Conservation (phyloP, 2,888 invertebrate genomes). For the Electrophaes corylata region DNA sequence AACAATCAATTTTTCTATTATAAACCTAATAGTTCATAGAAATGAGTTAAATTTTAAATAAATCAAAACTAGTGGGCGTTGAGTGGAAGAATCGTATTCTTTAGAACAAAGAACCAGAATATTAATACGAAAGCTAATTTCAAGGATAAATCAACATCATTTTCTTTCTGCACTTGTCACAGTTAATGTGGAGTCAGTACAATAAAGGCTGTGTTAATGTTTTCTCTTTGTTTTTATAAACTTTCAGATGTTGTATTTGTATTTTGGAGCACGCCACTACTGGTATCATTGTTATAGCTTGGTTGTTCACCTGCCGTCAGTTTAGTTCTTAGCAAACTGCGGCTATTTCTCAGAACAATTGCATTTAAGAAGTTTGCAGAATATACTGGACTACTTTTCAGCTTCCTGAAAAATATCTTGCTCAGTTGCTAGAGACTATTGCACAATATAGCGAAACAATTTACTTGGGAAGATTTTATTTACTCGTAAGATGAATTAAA, state of each 20-base stretch:
- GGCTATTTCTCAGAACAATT: slow-evolving; percentile 46
- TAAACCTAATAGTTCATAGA: background rate
- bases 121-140: no score
- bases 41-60: background rate
- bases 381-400: slow-evolving; percentile 20
- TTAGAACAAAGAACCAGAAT: no score
- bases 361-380: slow-evolving; percentile 30
- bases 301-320: slow-evolving; percentile 38
- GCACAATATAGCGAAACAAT: background rate
- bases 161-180: background rate
- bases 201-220: background rate
- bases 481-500: background rate
- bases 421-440: slow-evolving; percentile 6
- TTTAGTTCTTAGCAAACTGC: slow-evolving; percentile 39
- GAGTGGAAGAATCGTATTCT: no score
- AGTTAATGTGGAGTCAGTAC: background rate
- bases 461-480: background rate
- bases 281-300: slow-evolving; percentile 38
- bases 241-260: slow-evolving; percentile 31
- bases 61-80: no score
- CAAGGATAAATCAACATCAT: no score
- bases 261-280: slow-evolving; percentile 38
- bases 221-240: slow-evolving; percentile 7
- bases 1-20: background rate
- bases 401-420: slow-evolving; percentile 18